Base-by-base conservation (phyloP, 2,113 vertebrate species). In the Labeo rohita region DNA sequence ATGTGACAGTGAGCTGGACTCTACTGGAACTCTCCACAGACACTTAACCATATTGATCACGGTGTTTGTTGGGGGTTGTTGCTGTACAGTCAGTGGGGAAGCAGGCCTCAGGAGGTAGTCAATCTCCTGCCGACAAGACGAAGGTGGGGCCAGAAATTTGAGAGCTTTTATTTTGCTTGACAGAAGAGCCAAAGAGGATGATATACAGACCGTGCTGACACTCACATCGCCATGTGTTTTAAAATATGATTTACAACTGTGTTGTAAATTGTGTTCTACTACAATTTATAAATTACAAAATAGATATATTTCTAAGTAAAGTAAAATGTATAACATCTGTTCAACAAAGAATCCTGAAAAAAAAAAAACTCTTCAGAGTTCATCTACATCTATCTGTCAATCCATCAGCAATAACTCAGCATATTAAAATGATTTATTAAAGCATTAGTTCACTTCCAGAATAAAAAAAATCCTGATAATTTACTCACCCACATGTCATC, bases 11-110 rank as follows among this genome's bases (percentile, higher is more conserved):
- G 78, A 84, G 85, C 66, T 68, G 83, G 83, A 85, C 84, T 85
- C 86, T 83, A 74, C 66, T 74, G 86, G 86, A 83, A 85, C 45
- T 36, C 63, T 87, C 36, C 73, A 83, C 79, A 75, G 83, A 56
- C 72, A 45, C 65, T 87, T 86, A 85, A 87, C 63, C 74, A 80
- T 83, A 89, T 75, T 89, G 86, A 76, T 83, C 86, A 85, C 21
- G 52, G 7, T 89, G 79, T 84, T 87, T 89, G 85, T 89, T 84
- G 50, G 87, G 88, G 87, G 77, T 61, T 84, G 47, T 89, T 84
- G 56, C 50, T 83, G 84, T 85, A 85, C 74, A 65, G 72, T 85
- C 79, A 85, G 86, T 66, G 54, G 74, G 54, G 84, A 82, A 39
- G 34, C 45, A 28, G 82, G 77, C 63, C 80, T 78, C 54, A 86